Evolutionary conservation across 2,113 vertebrate genomes (phyloP).

Genomic region (Erpornis zantholeuca): DNA sequence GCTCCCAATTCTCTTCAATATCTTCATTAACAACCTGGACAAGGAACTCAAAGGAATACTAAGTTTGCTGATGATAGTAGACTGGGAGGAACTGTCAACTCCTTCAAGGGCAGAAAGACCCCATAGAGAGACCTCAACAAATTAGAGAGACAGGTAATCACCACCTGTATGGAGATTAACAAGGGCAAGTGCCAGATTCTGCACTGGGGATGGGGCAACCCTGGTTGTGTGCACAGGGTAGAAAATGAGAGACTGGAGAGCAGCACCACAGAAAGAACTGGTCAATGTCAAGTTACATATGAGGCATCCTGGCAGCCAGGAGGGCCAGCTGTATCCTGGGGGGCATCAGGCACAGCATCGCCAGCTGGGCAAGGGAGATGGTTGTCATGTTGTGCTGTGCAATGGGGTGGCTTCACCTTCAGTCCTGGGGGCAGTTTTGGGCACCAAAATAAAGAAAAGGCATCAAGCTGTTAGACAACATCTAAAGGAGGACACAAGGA

Average conservation of each 20-base stretch:
- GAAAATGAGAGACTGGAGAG: background rate
- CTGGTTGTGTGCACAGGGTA: background rate
- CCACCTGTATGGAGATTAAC: background rate
- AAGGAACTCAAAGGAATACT: background rate
- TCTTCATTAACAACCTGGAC: background rate
- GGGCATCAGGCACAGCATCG: background rate
- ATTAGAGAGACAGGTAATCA: background rate
- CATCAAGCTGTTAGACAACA: background rate
- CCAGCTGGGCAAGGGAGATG: background rate
- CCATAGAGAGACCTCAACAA: background rate
- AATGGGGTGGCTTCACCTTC: background rate
- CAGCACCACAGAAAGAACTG: accelerated
- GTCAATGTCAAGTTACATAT: background rate
- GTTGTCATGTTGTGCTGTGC: background rate
- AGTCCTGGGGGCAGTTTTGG: background rate
- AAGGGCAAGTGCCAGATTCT: background rate
- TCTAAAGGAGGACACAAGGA: background rate
- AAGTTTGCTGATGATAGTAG: too few species aligned
- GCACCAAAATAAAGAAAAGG: background rate
- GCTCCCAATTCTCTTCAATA: background rate
- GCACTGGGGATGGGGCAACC: background rate
- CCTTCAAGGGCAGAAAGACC: background rate
- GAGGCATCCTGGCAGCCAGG: background rate
- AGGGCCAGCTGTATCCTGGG: accelerated
- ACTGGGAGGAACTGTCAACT: background rate